These are phyloP conservation scores for Eleutherodactylus coqui DNA, from an alignment of 2,797 vertebrate genomes.

Conservation along the genomic window DNA sequence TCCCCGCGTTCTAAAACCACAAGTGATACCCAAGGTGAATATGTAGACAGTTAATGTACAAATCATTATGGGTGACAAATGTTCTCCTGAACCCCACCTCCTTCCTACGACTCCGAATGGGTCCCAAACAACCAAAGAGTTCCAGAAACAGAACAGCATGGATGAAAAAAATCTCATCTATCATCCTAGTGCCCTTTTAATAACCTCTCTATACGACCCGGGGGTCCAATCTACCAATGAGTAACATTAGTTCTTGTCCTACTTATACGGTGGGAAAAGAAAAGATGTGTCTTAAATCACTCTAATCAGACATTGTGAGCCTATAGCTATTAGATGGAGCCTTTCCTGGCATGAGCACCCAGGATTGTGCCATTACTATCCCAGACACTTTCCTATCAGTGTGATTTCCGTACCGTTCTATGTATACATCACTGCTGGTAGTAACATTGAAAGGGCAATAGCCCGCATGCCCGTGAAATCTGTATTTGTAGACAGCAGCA, in stretches of 20 bases:
- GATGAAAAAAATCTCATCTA: constrained; percentile 47
- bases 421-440: not conserved
- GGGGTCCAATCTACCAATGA: constrained; percentile 53
- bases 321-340: not conserved
- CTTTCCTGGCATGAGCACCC: not conserved
- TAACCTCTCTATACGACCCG: constrained; percentile 52
- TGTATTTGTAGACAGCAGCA: no score
- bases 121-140: constrained; percentile 4
- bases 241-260: constrained; percentile 59
- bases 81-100: constrained; percentile 19
- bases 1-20: not conserved
- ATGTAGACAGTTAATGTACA: constrained; percentile 12
- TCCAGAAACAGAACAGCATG: constrained; percentile 33
- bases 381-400: not conserved
- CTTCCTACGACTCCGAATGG: not conserved
- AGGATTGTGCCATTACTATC: not conserved
- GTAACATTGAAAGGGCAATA: not conserved
- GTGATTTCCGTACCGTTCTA: not conserved
- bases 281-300: constrained; percentile 45
- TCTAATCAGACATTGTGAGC: constrained; percentile 36
- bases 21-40: constrained; percentile 4
- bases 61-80: constrained; percentile 39
- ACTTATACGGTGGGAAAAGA: constrained; percentile 34
- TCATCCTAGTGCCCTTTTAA: constrained; percentile 61
- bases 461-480: not conserved